Base-by-base conservation (phyloP, 2,797 vertebrate species). In the Syndactyla subalaris region DNA sequence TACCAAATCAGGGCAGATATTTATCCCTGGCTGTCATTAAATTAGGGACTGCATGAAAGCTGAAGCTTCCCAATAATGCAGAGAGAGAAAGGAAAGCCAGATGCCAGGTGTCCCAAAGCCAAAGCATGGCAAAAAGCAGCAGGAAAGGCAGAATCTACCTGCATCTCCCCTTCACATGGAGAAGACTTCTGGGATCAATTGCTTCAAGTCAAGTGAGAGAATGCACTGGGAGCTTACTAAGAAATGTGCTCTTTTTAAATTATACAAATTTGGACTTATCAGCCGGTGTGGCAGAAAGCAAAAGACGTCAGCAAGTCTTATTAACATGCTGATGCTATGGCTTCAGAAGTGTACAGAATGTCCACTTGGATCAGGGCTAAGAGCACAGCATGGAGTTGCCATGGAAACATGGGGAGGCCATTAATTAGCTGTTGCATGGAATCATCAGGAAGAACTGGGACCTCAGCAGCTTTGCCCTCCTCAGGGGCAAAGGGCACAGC, bases 341-440 rank as follows among this genome's bases (percentile, higher is more conserved):
- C 96, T 95, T 74, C 61, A 86, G 92, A 92, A 97, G 92, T 88
- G 94, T 91, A 79, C 89, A 95, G 96, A 98, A 96, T 95, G 95
- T 96, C 97, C 97, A 89, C 83, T 97, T 97, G 97, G 97, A 97
- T 95, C 94, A 95, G 78, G 94, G 86, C 95, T 97, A 79, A 95
- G 85, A 96, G 97, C 87, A 94, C 97, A 97, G 95, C 92, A 12
- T 93, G 97, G 62, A 76, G 97, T 98, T 97, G 67, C 97, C 84
- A 96, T 97, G 95, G 98, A 97, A 97, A 98, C 91, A 0, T 62
- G 66, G 95, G 92, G 88, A 97, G 86, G 87, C 73, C 86, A 96
- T 97, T 98, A 97, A 98, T 98, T 98, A 98, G 79, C 92, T 90
- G 95, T 97, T 95, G 93, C 65, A 95, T 93, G 95, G 96, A 97